Evolutionary conservation across 1,140 invertebrate species (phyloP), one percentile per base, ranked within the genome.

Genomic region (Halictus rubicundus): DNA sequence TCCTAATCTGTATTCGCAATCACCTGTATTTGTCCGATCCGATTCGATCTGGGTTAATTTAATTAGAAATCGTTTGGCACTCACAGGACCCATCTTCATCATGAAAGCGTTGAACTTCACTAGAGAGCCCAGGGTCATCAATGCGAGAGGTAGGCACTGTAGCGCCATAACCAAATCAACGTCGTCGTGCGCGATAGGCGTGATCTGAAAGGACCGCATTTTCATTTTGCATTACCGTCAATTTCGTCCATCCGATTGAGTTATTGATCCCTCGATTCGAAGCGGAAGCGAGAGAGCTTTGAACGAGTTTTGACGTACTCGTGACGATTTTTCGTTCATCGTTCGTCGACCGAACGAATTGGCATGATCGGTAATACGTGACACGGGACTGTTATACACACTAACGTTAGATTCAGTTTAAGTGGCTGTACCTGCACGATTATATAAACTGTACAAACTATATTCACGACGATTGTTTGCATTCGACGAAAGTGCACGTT

Each of bases 1-100:
- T 7, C 23, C 52, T 81, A 14, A 32, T 0, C 81, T 82, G 54
- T 6, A 27, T 66, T 39, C n/a, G 39, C 9, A 52, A 54, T 69
- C 3, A 4, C 37, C 27, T 23, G 54, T 69, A 21, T 3, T n/a
- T 32, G 21, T 8, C 7, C n/a, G 10, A n/a, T 32, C n/a, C 1
- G 32, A 2, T 49, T 19, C 16, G 63, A 16, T 1, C 7, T 8
- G 39, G 23, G 2, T 5, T 21, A 23, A 37, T 5, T 10, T 27
- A 61, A 61, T 25, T 61, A 12, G 25, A n/a, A 64, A 46, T n/a
- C 6, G 1, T 49, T 32, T 39, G 32, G 21, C n/a, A 73, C 25
- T 63, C 7, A 73, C 57, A 16, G 3, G 5, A 16, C 21, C 3
- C 9, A 21, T 4, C 16, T n/a, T 27, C 16, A n/a, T 42, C 59